Base-by-base conservation (phyloP, 2,888 invertebrate species). In the Coelinius sp. region DNA sequence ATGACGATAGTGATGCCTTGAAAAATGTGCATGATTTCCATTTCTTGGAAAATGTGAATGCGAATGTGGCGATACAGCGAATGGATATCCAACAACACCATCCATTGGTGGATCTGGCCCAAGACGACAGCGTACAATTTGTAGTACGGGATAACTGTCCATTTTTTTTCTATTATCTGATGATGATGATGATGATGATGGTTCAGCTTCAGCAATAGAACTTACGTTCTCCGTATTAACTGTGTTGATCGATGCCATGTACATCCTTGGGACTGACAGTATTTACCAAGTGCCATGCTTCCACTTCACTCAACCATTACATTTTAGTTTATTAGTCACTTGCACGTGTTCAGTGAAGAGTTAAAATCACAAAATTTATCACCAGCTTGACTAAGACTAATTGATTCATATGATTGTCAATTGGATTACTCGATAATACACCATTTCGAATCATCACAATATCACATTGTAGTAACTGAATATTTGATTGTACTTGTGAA, bases 81-180 rank as follows among this genome's bases (percentile, higher is more conserved):
- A 83, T 25, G 85, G 85, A 79, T 85, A 86, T 65, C 82, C 83
- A 67, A 81, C 80, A 74, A 77, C 81, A 74, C 70, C 71, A 46
- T 83, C 85, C 79, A 84, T 78, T 72, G 84, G 84, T 73, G 84
- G 76, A 66, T 86, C 85, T 73, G 83, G 80, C 49, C 83, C 85
- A 35, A 86, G 82, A 64, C 86, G 85, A 72, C 86, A 87, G 38
- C 87, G 84, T 73, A 88, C 85, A 75, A 87, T 86, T 79, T 86
- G 86, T 71, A 88, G 77, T 68, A 88, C 85, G 66, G 87, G 87
- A 75, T 85, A 85, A 24, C 85, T 84, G 76, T 87, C 86, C 87
- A 87, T 87, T 73, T 77, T 78, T 72, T 59, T 59, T 17, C 17
- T 17, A 31, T 17, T 17, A 27, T 31, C 20, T 14, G 56, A 64